Conservation (phyloP, 2,113 vertebrate species). For the Tenebrosternarchus preto region DNA sequence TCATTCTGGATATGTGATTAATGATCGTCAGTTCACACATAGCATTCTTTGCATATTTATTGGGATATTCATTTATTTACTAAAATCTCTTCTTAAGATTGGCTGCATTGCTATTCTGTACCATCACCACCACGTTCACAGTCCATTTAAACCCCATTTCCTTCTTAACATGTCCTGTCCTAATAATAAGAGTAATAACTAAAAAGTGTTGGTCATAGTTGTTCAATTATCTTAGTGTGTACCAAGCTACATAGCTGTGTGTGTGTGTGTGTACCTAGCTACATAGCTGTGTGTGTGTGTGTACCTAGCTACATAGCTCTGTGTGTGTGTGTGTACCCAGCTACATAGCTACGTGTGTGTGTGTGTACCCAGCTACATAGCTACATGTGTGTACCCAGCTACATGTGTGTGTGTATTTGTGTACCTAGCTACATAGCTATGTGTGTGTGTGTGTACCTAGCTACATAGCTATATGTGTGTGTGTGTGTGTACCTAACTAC, state of each 20-base stretch:
- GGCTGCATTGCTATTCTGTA: conserved; percentile 44
- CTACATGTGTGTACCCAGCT: conserved; percentile 58
- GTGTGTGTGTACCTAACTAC: no score
- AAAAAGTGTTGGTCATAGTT: conserved; percentile 24
- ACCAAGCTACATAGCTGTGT: background rate
- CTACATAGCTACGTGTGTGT: conserved; percentile 76
- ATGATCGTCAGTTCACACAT: no score
- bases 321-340: conserved; percentile 25
- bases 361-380: conserved; percentile 82
- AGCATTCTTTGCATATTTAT: background rate
- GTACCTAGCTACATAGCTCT: conserved; percentile 68
- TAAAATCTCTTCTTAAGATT: conserved; percentile 52
- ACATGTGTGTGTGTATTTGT: no score
- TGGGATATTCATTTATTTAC: background rate
- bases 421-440: no score
- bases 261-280: no score
- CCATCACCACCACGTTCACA: conserved; percentile 5
- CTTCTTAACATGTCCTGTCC: conserved; percentile 46
- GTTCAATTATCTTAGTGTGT: background rate
- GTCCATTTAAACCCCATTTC: conserved; percentile 37
- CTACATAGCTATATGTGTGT: no score
- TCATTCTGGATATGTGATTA: background rate
- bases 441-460: no score
- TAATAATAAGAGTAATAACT: conserved; percentile 56
- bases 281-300: no score